These are phyloP conservation scores for Xestia c-nigrum DNA, from an alignment of 2,888 invertebrate genomes.

Conservation along the genomic window DNA sequence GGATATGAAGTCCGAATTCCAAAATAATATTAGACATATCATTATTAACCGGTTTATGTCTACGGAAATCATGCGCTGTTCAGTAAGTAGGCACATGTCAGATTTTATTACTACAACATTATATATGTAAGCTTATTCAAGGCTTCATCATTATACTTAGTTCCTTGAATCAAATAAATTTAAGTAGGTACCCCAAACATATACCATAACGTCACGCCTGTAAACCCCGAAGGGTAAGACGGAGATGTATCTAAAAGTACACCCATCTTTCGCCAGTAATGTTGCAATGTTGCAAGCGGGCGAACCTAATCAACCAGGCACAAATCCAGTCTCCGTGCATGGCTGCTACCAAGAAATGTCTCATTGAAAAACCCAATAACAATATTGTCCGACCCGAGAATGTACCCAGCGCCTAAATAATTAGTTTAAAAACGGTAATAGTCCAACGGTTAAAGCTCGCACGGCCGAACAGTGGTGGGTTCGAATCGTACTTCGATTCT, in stretches of 20 bases:
- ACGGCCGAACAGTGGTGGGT: not conserved
- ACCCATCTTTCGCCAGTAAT: too few species aligned
- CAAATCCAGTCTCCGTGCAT: too few species aligned
- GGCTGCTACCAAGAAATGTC: too few species aligned
- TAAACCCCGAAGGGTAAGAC: not conserved
- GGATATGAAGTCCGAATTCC: not conserved
- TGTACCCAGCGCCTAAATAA: not conserved
- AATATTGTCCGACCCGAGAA: too few species aligned
- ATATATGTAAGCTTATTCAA: constrained; percentile 17
- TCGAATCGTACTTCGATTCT: not conserved
- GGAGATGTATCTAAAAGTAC: too few species aligned
- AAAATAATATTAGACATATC: not conserved
- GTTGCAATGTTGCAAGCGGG: too few species aligned
- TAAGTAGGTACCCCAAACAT: too few species aligned
- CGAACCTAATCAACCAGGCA: too few species aligned
- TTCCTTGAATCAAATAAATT: not conserved
- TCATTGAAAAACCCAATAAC: too few species aligned
- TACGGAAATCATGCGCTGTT: not conserved
- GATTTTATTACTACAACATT: constrained; percentile 1
- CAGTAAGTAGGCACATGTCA: not conserved
- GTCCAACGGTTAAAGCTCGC: not conserved
- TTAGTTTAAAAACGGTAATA: not conserved
- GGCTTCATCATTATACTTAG: not conserved
- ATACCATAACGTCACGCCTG: too few species aligned
- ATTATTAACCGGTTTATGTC: constrained; percentile 1